Percentiles rank a stretch among this genome's conserved stretches.
These are phyloP conservation scores for Cheilosia scutellata DNA, from an alignment of 2,888 invertebrate species.

Conservation along the genomic window DNA sequence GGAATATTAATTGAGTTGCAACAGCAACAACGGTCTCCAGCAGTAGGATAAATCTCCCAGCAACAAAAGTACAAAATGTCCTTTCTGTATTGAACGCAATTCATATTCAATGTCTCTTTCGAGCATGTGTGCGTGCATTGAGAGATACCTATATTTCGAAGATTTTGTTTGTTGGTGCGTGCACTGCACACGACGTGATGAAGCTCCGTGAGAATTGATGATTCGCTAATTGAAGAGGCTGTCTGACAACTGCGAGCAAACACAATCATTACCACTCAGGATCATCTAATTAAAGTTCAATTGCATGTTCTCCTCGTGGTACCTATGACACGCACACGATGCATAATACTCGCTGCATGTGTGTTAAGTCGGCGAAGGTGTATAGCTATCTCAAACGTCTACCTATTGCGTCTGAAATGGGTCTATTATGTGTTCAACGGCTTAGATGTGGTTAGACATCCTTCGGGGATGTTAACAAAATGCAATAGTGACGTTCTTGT, in stretches of 20 bases:
- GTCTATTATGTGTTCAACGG: too few relatives aligned
- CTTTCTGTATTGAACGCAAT: conserved; percentile 35
- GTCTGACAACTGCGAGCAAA: conserved; percentile 36
- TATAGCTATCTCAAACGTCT: too few relatives aligned
- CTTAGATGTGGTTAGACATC: too few relatives aligned
- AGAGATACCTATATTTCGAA: conserved; percentile 2
- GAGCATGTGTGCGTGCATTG: conserved; percentile 22
- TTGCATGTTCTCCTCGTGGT: conserved; percentile 19
- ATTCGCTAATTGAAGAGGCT: conserved; percentile 67
- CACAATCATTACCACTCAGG: conserved; percentile 52
- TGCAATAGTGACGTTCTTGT: too few relatives aligned
- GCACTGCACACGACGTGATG: conserved; percentile 34
- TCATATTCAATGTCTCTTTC: conserved; percentile 33
- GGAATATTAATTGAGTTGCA: conserved; percentile 76
- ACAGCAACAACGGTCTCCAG: conserved; percentile 47
- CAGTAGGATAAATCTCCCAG: conserved; percentile 43
- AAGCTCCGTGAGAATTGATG: conserved; percentile 45
- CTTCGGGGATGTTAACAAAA: too few relatives aligned
- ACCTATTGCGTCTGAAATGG: too few relatives aligned
- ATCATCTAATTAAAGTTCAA: conserved; percentile 68
- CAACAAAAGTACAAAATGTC: conserved; percentile 39
- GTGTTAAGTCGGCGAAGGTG: too few relatives aligned
- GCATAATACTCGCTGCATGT: neutral
- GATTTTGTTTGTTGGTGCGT: conserved; percentile 17
- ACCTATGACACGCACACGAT: neutral